Conservation (phyloP, 2,797 vertebrate species). For the Sandelia bainsii region DNA sequence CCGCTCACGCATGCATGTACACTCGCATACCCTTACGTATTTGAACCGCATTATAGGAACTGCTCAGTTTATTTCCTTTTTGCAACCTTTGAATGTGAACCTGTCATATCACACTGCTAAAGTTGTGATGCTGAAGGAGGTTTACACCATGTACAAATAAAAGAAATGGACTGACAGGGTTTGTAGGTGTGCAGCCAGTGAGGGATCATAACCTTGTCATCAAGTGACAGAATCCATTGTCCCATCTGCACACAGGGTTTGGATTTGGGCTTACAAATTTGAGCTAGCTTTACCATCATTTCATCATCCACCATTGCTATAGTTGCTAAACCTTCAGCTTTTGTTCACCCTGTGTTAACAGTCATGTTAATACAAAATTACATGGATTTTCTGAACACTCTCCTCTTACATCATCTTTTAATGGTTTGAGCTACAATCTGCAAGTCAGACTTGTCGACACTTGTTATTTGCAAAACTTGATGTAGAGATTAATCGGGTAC, state of each 20-base stretch:
- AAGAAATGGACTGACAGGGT: constrained; percentile 5
- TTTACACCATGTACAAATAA: constrained; percentile 30
- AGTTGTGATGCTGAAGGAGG: constrained; percentile 10
- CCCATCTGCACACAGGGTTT: not conserved
- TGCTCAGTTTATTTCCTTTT: constrained; percentile 20
- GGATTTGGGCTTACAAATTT: not conserved
- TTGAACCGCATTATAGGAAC: constrained; percentile 49
- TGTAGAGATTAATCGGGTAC: no score
- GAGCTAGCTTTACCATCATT: not conserved
- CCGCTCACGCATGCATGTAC: not conserved
- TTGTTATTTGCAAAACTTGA: no score
- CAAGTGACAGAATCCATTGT: no score
- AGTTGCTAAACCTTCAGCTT: not conserved
- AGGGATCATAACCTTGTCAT: constrained; percentile 2
- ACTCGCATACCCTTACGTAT: not conserved
- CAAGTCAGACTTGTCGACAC: no score
- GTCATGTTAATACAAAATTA: no score
- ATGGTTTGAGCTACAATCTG: no score
- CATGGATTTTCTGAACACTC: no score
- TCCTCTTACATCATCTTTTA: no score
- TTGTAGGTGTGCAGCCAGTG: not conserved
- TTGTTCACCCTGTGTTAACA: not conserved
- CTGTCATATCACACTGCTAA: not conserved
- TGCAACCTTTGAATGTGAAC: constrained; percentile 25
- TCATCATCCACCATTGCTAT: not conserved